Evolutionary conservation across 2,888 invertebrate species (phyloP).

Genomic region (Idaea dimidiata): DNA sequence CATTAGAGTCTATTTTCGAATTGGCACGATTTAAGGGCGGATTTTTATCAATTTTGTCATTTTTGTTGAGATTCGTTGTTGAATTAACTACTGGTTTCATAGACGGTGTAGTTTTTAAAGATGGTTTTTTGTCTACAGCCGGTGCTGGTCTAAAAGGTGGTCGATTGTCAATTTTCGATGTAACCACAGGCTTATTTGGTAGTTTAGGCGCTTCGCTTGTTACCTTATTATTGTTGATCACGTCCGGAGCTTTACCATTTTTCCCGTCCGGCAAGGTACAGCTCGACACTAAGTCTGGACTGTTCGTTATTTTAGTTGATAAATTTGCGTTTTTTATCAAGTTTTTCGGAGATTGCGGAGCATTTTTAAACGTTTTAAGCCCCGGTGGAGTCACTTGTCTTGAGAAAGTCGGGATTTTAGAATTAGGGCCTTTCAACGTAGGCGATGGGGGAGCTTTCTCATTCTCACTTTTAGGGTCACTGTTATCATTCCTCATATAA

Average conservation of each 20-base stretch:
- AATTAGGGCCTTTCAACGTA: slow-evolving; percentile 60
- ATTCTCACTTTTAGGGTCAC: slow-evolving; percentile 45
- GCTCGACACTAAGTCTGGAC: slow-evolving; percentile 87
- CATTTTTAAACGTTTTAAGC: slow-evolving; percentile 67
- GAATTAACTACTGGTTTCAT: slow-evolving; percentile 51
- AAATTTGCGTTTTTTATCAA: slow-evolving; percentile 48
- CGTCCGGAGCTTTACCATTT: slow-evolving; percentile 82
- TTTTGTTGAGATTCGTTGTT: slow-evolving; percentile 41
- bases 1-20: slow-evolving; percentile 64
- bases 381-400: slow-evolving; percentile 77
- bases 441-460: slow-evolving; percentile 67
- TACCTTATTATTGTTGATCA: slow-evolving; percentile 79
- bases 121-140: slow-evolving; percentile 63
- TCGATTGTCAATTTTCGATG: slow-evolving; percentile 65
- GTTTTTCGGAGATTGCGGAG: slow-evolving; percentile 66
- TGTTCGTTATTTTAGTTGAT: slow-evolving; percentile 74
- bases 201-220: slow-evolving; percentile 70
- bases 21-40: slow-evolving; percentile 52
- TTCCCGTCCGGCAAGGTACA: slow-evolving; percentile 80
- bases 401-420: slow-evolving; percentile 72
- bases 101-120: slow-evolving; percentile 48
- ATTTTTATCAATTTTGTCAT: slow-evolving; percentile 54
- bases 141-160: slow-evolving; percentile 64
- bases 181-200: slow-evolving; percentile 64
- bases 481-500: slow-evolving; percentile 48